Conservation (phyloP, 2,888 invertebrate genomes). For the Melanophora roralis region DNA sequence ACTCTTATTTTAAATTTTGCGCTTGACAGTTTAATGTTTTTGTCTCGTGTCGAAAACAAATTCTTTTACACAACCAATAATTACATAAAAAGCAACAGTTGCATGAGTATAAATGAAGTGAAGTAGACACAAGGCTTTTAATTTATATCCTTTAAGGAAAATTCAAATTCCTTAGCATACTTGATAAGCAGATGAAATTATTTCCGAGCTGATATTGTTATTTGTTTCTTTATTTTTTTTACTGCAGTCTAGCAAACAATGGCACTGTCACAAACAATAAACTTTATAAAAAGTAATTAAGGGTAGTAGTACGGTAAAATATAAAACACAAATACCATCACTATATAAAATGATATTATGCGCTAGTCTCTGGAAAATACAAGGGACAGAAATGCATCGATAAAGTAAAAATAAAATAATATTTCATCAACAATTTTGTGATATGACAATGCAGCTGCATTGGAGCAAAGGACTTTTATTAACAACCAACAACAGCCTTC, state of each 20-base stretch:
- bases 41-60: slow-evolving; percentile 43
- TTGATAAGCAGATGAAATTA: slow-evolving; percentile 28
- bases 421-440: slow-evolving; percentile 25
- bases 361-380: slow-evolving; percentile 3
- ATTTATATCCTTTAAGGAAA: not conserved
- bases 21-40: slow-evolving; percentile 37
- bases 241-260: slow-evolving; percentile 7
- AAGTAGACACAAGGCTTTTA: not conserved
- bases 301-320: not conserved
- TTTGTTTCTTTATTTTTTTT: no score
- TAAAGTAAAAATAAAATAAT: slow-evolving; percentile 5
- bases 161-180: slow-evolving; percentile 1
- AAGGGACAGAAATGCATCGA: not conserved
- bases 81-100: slow-evolving; percentile 52
- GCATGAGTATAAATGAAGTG: not conserved
- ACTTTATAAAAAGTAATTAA: not conserved
- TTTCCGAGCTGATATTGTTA: not conserved
- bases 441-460: slow-evolving; percentile 21
- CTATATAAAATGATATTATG: not conserved
- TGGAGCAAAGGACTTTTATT: not conserved
- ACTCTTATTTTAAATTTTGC: not conserved
- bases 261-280: not conserved
- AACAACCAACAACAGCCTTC: not conserved
- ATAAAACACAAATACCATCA: not conserved
- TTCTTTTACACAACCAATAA: slow-evolving; percentile 8